These are phyloP conservation scores for Ectobius pallidus DNA, from an alignment of 2,888 invertebrate genomes.

Conservation along the genomic window DNA sequence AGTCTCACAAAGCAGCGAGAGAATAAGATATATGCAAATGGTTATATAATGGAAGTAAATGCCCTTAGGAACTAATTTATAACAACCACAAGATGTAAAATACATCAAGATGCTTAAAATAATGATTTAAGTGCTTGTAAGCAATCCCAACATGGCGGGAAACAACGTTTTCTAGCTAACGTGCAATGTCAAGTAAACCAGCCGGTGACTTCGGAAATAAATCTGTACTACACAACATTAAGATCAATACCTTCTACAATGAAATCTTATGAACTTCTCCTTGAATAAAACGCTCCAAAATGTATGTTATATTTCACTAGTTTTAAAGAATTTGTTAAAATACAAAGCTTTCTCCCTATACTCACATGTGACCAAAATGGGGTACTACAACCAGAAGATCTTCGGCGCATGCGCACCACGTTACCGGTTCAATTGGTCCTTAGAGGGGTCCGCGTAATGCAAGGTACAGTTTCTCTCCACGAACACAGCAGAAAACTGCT, in stretches of 20 bases:
- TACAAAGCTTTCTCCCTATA: constrained; percentile 54
- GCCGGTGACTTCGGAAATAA: constrained; percentile 28
- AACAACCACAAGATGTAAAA: too few species aligned
- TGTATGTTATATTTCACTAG: constrained; percentile 43
- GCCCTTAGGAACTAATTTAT: too few species aligned
- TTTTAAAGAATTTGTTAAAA: constrained; percentile 29
- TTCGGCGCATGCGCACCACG: constrained; percentile 72
- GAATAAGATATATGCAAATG: too few species aligned
- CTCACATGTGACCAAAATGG: constrained; percentile 92
- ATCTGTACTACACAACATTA: neutral
- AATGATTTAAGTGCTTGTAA: neutral
- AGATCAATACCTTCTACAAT: constrained; percentile 35
- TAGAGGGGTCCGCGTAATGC: constrained; percentile 41
- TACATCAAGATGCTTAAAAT: too few species aligned
- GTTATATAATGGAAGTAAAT: too few species aligned
- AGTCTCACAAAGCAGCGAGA: too few species aligned
- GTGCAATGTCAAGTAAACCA: constrained; percentile 56
- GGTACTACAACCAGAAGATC: constrained; percentile 85
- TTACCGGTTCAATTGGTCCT: constrained; percentile 47
- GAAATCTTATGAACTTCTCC: constrained; percentile 56
- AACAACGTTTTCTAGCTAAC: constrained; percentile 47
- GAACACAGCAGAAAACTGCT: too few species aligned
- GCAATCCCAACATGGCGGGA: constrained; percentile 60
- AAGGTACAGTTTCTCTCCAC: too few species aligned
- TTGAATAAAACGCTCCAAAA: constrained; percentile 57